Conservation (phyloP, 2,113 vertebrate species). For the Malurus cyaneus region DNA sequence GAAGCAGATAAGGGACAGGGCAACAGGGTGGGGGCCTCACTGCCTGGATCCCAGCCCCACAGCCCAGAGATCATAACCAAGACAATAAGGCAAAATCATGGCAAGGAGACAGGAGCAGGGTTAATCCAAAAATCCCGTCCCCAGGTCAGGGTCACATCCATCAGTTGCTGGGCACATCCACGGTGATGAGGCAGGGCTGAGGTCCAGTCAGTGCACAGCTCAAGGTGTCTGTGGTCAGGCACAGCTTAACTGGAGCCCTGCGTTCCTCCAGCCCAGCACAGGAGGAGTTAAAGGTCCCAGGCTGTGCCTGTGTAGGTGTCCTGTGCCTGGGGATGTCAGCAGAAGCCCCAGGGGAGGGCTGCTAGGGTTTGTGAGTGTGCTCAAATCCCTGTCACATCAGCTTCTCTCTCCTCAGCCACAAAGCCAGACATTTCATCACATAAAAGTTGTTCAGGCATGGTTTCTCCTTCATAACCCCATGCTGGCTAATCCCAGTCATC, state of each 20-base stretch:
- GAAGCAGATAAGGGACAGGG: not conserved
- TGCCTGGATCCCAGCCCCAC: not conserved
- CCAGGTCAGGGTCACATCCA: not conserved
- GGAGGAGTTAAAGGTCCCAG: not conserved
- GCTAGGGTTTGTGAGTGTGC: not conserved
- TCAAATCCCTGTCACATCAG: not conserved
- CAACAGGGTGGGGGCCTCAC: not conserved
- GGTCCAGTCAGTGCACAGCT: too few species aligned
- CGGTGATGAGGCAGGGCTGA: not conserved
- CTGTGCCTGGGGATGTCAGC: not conserved
- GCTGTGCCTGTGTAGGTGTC: not conserved
- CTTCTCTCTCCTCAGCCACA: not conserved
- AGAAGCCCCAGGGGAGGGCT: not conserved
- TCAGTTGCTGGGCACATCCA: not conserved
- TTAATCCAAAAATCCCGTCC: not conserved
- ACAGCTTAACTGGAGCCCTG: not conserved
- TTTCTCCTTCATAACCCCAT: not conserved
- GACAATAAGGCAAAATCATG: not conserved
- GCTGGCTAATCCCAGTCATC: not conserved
- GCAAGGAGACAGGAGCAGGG: not conserved
- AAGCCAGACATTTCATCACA: not conserved
- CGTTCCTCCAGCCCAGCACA: not conserved
- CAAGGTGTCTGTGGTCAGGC: not conserved
- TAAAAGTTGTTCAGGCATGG: not conserved
- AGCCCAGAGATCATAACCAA: rapidly evolving